Conservation (phyloP, 2,113 vertebrate genomes). For the Baryphthengus martii region DNA sequence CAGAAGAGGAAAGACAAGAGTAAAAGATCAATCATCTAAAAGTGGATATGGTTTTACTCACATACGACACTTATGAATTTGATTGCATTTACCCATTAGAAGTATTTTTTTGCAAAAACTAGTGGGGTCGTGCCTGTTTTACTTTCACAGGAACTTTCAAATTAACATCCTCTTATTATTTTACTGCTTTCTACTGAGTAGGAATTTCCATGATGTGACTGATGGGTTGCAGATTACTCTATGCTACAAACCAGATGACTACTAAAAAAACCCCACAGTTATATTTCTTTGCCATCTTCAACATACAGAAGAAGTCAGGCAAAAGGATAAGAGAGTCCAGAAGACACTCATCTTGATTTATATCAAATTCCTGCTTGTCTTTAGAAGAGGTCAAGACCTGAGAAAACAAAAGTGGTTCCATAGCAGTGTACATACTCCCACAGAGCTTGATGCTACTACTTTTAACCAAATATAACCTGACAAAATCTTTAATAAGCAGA, state of each 20-base stretch:
- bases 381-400: conserved; percentile 74
- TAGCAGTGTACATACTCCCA: neutral
- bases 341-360: conserved; percentile 65
- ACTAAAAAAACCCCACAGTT: conserved; percentile 65
- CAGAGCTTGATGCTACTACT: neutral
- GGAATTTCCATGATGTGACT: neutral
- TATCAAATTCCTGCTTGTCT: conserved; percentile 37
- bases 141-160: neutral
- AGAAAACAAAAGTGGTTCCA: conserved; percentile 23
- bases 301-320: conserved; percentile 64
- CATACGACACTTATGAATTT: neutral
- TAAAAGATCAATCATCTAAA: neutral
- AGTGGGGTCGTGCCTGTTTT: neutral
- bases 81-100: neutral
- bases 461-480: neutral
- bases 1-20: neutral
- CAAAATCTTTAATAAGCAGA: neutral
- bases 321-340: neutral
- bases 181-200: conserved; percentile 60
- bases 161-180: conserved; percentile 44
- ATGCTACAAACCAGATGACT: conserved; percentile 34
- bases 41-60: neutral
- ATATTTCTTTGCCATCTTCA: conserved; percentile 51
- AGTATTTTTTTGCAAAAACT: neutral
- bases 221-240: neutral